phyloP scores from a whole-genome alignment of 2,797 vertebrate genomes.

The Trematomus bernacchii region DNA sequence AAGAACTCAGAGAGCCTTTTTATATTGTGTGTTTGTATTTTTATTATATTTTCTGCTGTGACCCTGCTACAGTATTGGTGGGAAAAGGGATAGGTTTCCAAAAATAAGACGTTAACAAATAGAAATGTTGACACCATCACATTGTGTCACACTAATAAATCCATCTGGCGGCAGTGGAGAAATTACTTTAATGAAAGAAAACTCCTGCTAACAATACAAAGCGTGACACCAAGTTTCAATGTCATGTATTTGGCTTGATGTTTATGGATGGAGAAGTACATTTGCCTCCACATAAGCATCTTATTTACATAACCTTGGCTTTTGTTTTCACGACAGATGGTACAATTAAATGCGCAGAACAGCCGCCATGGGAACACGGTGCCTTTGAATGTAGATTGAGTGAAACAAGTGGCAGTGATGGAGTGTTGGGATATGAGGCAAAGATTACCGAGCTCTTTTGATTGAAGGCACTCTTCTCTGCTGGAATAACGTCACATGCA shows the following conservation, averaged over 20 bases:
- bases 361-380: conserved; percentile 66
- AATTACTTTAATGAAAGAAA: conserved; percentile 22
- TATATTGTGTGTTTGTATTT: not conserved
- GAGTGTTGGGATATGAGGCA: conserved; percentile 63
- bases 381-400: conserved; percentile 78
- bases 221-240: conserved; percentile 55
- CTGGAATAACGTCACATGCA: conserved; percentile 46
- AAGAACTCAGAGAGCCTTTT: conserved; percentile 20
- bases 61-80: not conserved
- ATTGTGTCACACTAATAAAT: not conserved
- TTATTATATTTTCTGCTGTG: conserved; percentile 22
- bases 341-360: conserved; percentile 81
- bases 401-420: conserved; percentile 75
- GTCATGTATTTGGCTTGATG: conserved; percentile 42
- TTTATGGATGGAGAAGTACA: conserved; percentile 37
- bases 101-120: conserved; percentile 17
- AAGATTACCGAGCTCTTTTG: conserved; percentile 69
- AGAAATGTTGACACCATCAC: not conserved
- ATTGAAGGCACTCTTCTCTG: conserved; percentile 66
- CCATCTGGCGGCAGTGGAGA: not conserved
- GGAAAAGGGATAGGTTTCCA: not conserved
- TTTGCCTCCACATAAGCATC: conserved; percentile 47
- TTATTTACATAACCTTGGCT: conserved; percentile 80
- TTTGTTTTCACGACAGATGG: conserved; percentile 74
- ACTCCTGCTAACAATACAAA: conserved; percentile 9